Evolutionary conservation across 35 echinoderm and acorn worm species (phyloP).

Genomic region (Apostichopus parvimensis): DNA sequence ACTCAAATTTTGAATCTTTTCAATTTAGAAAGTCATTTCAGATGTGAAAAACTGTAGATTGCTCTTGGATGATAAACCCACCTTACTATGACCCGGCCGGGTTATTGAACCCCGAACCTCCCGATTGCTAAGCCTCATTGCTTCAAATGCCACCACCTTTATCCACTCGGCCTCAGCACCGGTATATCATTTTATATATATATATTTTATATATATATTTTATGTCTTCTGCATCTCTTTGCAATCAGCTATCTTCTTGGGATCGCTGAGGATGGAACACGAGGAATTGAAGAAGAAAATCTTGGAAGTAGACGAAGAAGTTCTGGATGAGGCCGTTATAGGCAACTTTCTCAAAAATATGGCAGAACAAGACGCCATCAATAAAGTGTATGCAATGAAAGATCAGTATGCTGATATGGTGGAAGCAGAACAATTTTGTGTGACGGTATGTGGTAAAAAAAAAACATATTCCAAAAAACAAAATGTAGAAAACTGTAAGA

Average conservation of each 20-base stretch:
- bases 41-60: no score
- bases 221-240: neutral
- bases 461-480: neutral
- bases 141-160: no score
- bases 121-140: no score
- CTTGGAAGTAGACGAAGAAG: conserved; percentile 85
- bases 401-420: conserved; percentile 92
- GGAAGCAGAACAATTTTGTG: conserved; percentile 97
- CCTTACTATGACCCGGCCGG: no score
- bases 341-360: conserved; percentile 78
- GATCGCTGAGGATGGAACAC: conserved; percentile 73
- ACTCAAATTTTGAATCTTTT: no score
- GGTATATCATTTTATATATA: no score
- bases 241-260: conserved; percentile 83
- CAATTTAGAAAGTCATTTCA: no score
- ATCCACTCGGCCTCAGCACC: no score
- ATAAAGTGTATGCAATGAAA: conserved; percentile 63
- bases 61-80: no score
- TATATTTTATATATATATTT: no score
- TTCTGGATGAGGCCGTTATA: conserved; percentile 70
- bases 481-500: neutral
- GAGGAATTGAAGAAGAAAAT: conserved; percentile 85
- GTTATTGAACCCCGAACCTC: no score
- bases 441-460: conserved; percentile 53
- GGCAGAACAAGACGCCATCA: conserved; percentile 78